phyloP scores from a whole-genome alignment of 2,113 vertebrate genomes.

The Heterotilapia buettikoferi region DNA sequence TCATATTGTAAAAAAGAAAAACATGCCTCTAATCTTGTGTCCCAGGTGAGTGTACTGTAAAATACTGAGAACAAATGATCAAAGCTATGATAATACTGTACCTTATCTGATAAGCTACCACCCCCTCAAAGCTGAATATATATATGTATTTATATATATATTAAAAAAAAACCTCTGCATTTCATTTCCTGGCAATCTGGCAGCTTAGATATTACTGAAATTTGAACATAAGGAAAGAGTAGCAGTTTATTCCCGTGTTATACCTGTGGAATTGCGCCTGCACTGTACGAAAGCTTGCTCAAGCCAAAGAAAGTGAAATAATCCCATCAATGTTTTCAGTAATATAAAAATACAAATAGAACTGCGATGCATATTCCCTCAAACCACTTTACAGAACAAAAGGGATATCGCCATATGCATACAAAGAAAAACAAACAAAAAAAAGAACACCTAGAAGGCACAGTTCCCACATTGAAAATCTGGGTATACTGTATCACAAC shows the following conservation, averaged over 20 bases:
- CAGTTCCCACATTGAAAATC: slow-evolving; percentile 54
- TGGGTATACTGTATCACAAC: slow-evolving; percentile 54
- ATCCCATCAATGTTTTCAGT: neutral
- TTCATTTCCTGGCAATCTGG: neutral
- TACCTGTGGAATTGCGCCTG: neutral
- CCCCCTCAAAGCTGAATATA: neutral
- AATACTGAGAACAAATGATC: slow-evolving; percentile 51
- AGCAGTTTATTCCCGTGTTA: neutral
- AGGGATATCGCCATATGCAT: neutral
- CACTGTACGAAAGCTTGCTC: neutral
- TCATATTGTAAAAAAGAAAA: neutral
- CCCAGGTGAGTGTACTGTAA: slow-evolving; percentile 19
- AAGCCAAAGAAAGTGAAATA: neutral
- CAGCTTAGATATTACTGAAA: slow-evolving; percentile 12
- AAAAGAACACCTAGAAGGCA: slow-evolving; percentile 60
- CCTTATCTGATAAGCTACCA: slow-evolving; percentile 49
- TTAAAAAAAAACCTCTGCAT: no score
- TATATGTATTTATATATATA: neutral
- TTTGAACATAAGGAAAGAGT: neutral
- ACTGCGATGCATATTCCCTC: slow-evolving; percentile 2
- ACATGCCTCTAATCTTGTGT: neutral
- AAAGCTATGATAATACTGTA: slow-evolving; percentile 49
- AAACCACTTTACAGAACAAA: slow-evolving; percentile 25
- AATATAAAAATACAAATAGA: slow-evolving; percentile 11
- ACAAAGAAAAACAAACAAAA: slow-evolving; percentile 1